Evolutionary conservation across 1,140 invertebrate species (phyloP).

Genomic region (Myzus persicae): DNA sequence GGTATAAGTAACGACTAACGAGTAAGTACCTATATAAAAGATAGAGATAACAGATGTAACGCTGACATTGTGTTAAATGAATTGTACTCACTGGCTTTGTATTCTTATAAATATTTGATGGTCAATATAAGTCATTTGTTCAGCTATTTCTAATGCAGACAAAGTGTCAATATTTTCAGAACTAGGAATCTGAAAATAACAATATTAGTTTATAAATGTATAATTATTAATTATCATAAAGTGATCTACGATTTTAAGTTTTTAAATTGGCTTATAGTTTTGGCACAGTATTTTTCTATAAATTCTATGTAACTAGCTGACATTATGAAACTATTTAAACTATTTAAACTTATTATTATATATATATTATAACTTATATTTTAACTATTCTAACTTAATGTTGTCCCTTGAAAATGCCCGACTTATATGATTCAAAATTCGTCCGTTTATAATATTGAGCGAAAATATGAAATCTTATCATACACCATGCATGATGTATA

Average conservation of each 20-base stretch:
- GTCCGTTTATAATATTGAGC: too few species aligned
- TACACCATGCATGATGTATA: too few species aligned
- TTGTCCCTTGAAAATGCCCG: too few species aligned
- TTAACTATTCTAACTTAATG: too few species aligned
- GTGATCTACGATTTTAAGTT: neutral
- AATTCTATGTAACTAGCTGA: too few species aligned
- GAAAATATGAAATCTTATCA: too few species aligned
- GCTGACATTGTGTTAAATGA: neutral
- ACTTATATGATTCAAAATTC: too few species aligned
- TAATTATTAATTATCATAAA: neutral
- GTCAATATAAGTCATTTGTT: constrained; percentile 93
- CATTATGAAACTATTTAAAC: too few species aligned
- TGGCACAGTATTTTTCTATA: neutral
- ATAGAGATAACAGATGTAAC: neutral
- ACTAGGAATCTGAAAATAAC: constrained; percentile 71
- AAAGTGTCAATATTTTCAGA: constrained; percentile 87
- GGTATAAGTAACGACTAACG: neutral
- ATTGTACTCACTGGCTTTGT: constrained; percentile 82
- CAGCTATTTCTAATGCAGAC: constrained; percentile 90
- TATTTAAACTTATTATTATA: too few species aligned
- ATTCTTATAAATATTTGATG: constrained; percentile 92
- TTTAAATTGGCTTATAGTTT: neutral
- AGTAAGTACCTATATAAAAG: neutral
- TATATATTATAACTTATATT: too few species aligned
- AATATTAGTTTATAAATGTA: neutral